Conservation (phyloP, 2,797 vertebrate genomes). For the Neoniphon sammara region DNA sequence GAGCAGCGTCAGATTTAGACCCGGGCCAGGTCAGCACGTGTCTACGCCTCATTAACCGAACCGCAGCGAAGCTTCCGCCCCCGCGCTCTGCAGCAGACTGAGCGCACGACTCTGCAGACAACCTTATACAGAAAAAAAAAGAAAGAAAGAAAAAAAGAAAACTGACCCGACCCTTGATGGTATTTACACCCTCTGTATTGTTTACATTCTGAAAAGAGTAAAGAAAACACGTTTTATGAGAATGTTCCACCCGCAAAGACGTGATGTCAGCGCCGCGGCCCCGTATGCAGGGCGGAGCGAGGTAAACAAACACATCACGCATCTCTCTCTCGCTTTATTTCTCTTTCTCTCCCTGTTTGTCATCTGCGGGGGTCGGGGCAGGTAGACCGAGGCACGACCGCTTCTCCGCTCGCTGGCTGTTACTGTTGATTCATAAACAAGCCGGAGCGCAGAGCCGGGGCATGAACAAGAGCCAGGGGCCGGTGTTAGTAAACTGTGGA, state of each 20-base stretch:
- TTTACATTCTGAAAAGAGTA: conserved; percentile 60
- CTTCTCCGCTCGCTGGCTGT: background rate
- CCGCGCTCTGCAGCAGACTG: background rate
- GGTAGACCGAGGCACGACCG: conserved; percentile 3
- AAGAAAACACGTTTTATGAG: conserved; percentile 68
- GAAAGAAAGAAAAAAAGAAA: conserved; percentile 6
- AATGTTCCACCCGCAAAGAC: conserved; percentile 53
- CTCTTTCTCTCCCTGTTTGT: conserved; percentile 8
- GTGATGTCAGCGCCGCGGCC: conserved; percentile 52
- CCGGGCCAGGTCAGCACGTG: conserved; percentile 31
- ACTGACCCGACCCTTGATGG: conserved; percentile 14
- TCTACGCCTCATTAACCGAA: conserved; percentile 44
- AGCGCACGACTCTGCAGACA: conserved; percentile 35
- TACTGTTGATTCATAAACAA: conserved; percentile 43
- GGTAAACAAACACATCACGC: conserved; percentile 55
- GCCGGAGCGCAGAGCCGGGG: conserved; percentile 15
- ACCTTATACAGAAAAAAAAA: conserved; percentile 24
- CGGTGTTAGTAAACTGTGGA: conserved; percentile 74
- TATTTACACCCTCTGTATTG: conserved; percentile 59
- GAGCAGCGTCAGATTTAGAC: conserved; percentile 36
- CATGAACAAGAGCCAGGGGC: conserved; percentile 59
- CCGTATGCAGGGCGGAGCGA: conserved; percentile 45
- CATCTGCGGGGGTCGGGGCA: conserved; percentile 27
- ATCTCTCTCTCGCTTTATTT: conserved; percentile 19
- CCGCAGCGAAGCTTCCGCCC: conserved; percentile 41